Conservation (phyloP, 2,797 vertebrate genomes). For the Ctenopoma multispine region DNA sequence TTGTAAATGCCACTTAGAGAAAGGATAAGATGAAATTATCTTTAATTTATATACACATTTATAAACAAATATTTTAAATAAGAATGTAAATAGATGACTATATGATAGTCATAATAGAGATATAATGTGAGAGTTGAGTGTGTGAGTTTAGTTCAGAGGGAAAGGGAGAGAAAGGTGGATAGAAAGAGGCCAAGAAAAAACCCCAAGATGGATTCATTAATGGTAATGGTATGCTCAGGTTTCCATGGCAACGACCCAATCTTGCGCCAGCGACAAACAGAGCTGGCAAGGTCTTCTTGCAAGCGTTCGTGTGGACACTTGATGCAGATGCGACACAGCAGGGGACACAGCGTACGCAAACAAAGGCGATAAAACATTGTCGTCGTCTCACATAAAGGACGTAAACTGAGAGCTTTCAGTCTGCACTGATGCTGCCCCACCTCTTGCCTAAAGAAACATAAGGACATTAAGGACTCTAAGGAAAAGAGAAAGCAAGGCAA, state of each 20-base stretch:
- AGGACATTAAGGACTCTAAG: conserved; percentile 63
- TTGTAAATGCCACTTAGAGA: conserved; percentile 86
- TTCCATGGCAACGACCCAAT: conserved; percentile 69
- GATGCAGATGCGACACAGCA: conserved; percentile 63
- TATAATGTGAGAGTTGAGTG: conserved; percentile 53
- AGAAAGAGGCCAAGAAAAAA: conserved; percentile 28
- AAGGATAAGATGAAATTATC: conserved; percentile 79
- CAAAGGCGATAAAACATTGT: conserved; percentile 34
- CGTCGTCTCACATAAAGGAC: conserved; percentile 27
- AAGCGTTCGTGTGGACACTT: conserved; percentile 64
- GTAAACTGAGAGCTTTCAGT: conserved; percentile 51
- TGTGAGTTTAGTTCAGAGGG: conserved; percentile 55
- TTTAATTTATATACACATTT: conserved; percentile 87
- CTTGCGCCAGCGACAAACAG: conserved; percentile 37
- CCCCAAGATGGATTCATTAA: conserved; percentile 40
- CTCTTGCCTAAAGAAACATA: conserved; percentile 50
- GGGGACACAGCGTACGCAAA: conserved; percentile 32
- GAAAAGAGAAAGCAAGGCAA: conserved; percentile 55
- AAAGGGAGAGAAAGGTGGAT: conserved; percentile 46
- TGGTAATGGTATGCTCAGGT: conserved; percentile 81
- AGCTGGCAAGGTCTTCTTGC: conserved; percentile 19
- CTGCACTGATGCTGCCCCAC: conserved; percentile 34
- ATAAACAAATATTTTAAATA: conserved; percentile 85
- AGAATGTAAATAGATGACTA: conserved; percentile 85
- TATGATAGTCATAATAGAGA: conserved; percentile 49